These are phyloP conservation scores for Atta cephalotes DNA, from an alignment of 1,140 invertebrate genomes.

Conservation along the genomic window DNA sequence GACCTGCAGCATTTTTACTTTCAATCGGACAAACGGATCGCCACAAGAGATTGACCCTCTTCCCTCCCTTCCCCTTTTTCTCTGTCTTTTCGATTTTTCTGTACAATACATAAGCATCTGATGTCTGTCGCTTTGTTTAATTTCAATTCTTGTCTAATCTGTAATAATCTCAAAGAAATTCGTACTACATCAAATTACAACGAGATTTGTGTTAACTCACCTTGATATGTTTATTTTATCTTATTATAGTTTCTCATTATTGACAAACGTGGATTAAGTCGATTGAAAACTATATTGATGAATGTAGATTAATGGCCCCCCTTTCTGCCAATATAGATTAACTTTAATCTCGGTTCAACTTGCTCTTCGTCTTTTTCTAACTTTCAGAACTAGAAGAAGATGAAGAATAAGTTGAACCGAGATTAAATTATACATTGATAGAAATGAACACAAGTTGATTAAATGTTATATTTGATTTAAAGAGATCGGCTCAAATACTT, in stretches of 20 bases:
- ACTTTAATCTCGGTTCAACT: no score
- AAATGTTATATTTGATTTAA: not conserved
- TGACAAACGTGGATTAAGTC: not conserved
- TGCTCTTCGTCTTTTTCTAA: no score
- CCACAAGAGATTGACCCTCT: not conserved
- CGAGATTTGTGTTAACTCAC: not conserved
- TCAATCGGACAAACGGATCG: not conserved
- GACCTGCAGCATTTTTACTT: slow-evolving; percentile 3
- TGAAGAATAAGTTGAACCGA: no score
- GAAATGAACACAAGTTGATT: no score
- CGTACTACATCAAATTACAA: not conserved
- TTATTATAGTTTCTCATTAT: not conserved
- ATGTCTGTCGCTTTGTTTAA: not conserved
- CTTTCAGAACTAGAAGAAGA: no score
- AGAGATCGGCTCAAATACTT: not conserved
- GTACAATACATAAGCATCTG: not conserved
- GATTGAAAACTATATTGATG: not conserved
- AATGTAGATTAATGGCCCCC: not conserved
- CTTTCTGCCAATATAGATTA: no score
- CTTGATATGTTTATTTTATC: not conserved
- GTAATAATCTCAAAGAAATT: not conserved
- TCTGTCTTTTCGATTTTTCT: not conserved
- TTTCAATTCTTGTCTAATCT: not conserved
- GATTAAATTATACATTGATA: no score
- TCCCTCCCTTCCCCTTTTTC: not conserved